These are phyloP conservation scores for Oncorhynchus mykiss DNA, from an alignment of 2,113 vertebrate genomes.

Conservation along the genomic window DNA sequence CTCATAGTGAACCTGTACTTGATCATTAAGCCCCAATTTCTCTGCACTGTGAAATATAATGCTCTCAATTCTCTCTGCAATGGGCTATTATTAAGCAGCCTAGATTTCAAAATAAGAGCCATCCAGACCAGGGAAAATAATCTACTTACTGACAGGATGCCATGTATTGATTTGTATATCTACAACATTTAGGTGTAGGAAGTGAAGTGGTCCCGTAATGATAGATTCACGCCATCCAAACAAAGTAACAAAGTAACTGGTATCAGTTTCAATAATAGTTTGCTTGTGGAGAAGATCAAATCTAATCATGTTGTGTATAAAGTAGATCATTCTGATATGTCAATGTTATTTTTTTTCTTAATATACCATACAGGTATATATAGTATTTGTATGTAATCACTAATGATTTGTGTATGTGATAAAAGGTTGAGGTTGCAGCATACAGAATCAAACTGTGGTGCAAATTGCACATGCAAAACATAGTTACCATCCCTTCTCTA, in stretches of 20 bases:
- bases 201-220: conserved; percentile 56
- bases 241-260: conserved; percentile 69
- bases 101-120: conserved; percentile 41
- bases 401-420: background rate
- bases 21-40: conserved; percentile 35
- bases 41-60: conserved; percentile 41
- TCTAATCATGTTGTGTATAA: background rate
- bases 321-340: too few species aligned
- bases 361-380: background rate
- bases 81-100: conserved; percentile 62
- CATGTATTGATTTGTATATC: conserved; percentile 71
- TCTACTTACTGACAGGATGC: conserved; percentile 68
- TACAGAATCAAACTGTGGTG: background rate
- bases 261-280: conserved; percentile 45
- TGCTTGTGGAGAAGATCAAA: background rate
- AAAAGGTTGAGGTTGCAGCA: background rate
- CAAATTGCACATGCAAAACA: too few species aligned
- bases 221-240: conserved; percentile 44
- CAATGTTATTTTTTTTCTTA: too few species aligned
- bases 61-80: conserved; percentile 33
- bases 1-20: background rate
- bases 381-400: background rate
- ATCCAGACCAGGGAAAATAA: conserved; percentile 26
- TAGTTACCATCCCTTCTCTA: background rate
- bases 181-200: conserved; percentile 65